Evolutionary conservation across 2,797 vertebrate species (phyloP).

Genomic region (Limosa lapponica): DNA sequence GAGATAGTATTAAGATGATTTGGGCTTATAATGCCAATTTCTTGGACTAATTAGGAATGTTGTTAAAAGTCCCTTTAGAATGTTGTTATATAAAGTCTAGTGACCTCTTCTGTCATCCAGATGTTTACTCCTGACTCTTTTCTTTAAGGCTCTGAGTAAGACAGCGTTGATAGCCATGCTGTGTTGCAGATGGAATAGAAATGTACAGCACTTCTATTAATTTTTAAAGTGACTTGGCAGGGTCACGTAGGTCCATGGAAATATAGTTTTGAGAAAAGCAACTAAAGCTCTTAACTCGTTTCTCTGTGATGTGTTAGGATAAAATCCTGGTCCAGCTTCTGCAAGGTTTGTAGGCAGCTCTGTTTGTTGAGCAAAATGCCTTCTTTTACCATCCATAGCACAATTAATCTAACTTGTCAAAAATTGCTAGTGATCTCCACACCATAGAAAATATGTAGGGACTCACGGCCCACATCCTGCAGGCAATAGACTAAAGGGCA

Average conservation of each 20-base stretch:
- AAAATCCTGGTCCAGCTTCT: neutral
- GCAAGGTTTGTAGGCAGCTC: neutral
- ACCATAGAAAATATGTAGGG: neutral
- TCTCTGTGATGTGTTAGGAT: neutral
- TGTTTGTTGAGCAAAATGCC: neutral
- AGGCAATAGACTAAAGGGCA: neutral
- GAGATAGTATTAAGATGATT: neutral
- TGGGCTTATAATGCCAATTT: neutral
- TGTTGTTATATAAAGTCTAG: conserved; percentile 4
- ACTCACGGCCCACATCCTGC: neutral
- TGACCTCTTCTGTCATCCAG: neutral
- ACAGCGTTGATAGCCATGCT: neutral
- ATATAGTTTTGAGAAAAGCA: neutral
- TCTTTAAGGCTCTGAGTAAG: neutral
- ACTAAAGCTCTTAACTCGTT: neutral
- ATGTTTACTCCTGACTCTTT: neutral
- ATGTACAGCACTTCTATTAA: neutral
- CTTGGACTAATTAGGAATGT: neutral
- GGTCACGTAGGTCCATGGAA: neutral
- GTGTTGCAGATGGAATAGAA: neutral
- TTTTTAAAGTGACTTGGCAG: neutral
- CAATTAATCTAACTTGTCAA: neutral
- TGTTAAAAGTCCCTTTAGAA: conserved; percentile 15
- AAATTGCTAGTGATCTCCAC: neutral
- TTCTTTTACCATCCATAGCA: neutral